A percentile compares a stretch with the other conserved stretches of the same genome.
Conservation (phyloP, 2,888 invertebrate genomes). For the Anthrax anthrax region DNA sequence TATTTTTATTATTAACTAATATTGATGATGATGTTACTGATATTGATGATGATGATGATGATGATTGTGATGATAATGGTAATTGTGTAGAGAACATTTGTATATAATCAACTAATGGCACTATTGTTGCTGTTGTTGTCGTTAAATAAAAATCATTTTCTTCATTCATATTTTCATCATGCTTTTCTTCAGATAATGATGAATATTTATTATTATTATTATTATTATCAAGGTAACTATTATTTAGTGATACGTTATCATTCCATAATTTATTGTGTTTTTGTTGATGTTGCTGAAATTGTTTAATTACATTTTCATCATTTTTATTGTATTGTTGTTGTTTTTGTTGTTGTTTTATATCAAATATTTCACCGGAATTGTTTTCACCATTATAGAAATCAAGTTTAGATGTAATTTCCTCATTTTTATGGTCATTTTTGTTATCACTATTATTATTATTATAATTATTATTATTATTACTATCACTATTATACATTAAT, state of each 20-base stretch:
- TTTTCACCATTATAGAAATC: constrained; percentile 4
- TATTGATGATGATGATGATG: constrained; percentile 9
- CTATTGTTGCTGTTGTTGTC: constrained; percentile 11
- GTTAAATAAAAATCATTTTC: not conserved
- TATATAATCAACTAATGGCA: constrained; percentile 9
- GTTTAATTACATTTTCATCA: constrained; percentile 5
- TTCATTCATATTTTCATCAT: constrained; percentile 5
- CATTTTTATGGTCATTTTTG: not conserved
- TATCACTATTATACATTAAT: not conserved
- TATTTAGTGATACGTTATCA: not conserved
- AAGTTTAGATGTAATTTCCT: constrained; percentile 6
- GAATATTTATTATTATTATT: constrained; percentile 1
- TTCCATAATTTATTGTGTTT: not conserved
- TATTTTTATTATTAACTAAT: not conserved
- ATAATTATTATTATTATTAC: too few species aligned
- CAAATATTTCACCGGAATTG: not conserved
- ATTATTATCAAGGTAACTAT: not conserved
- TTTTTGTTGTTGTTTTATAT: constrained; percentile 7
- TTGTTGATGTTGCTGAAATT: constrained; percentile 1
- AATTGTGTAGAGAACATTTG: constrained; percentile 7
- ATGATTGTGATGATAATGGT: constrained; percentile 3
- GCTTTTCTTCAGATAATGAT: constrained; percentile 7
- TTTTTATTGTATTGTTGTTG: not conserved
- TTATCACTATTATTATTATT: not conserved
- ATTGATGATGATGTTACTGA: constrained; percentile 9